Base-by-base conservation (phyloP, 2,888 invertebrate species). In the Thumatha senex region DNA sequence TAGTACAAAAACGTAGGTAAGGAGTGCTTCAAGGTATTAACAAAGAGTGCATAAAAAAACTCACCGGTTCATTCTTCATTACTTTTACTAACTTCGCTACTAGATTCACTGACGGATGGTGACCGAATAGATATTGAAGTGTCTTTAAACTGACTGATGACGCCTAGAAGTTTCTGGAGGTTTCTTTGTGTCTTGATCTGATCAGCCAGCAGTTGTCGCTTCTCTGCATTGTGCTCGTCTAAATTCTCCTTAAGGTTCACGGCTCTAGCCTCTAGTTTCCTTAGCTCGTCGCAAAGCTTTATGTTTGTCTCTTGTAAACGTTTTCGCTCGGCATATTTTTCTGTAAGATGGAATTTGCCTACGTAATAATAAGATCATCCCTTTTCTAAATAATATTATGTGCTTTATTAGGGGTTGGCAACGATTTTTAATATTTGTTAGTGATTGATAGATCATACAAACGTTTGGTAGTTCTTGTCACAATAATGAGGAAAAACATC, bases 101-200 rank as follows among this genome's bases (percentile, higher is more conserved):
- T 80, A 4, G 89, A 83, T 24, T 90, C 88, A 51, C 90, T 89
- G 40, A 75, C 74, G 0, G 89, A 89, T 1, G 89, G 82, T 1
- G 89, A 88, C 0, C 80, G 78, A 34, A 86, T 67, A 47, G 89
- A 89, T 43, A 88, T 76, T 0, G 90, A 88, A 30, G 89, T 88
- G 62, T 90, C 89, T 51, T 89, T 89, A 54, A 92, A 92, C 56
- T 89, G 90, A 48, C 89, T 86, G 65, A 92, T 88, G 67, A 92
- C 92, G 65, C 92, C 92, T 5, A 92, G 78, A 8, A 92, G 82
- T 51, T 89, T 90, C 76, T 92, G 90, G 11, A 92, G 78, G 67
- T 91, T 88, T 56, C 89, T 78, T 68, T 90, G 91, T 2, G 89
- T 92, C 56, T 87, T 83, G 15, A 92, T 89, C 67, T 92, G 91